These are phyloP conservation scores for Sarcoramphus papa DNA, from an alignment of 2,797 vertebrate species.

Conservation along the genomic window DNA sequence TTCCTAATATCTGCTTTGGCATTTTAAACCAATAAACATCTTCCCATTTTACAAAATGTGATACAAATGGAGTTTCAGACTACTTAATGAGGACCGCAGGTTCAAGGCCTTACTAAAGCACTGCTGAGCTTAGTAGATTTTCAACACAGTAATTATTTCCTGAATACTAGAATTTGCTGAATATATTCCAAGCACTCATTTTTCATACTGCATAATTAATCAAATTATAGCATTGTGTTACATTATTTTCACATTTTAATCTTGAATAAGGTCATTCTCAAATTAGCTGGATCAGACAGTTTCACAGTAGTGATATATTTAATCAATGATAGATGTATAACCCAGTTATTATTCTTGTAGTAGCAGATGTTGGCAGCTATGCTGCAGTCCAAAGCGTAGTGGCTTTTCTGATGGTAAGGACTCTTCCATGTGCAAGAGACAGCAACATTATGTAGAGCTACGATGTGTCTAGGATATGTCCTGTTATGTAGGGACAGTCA, in stretches of 20 bases:
- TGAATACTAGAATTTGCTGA: conserved; percentile 26
- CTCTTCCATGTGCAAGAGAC: not conserved
- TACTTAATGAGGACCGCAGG: not conserved
- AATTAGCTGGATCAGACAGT: not conserved
- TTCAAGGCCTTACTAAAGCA: not conserved
- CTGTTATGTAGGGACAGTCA: not conserved
- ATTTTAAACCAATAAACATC: not conserved
- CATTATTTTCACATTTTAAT: conserved; percentile 45
- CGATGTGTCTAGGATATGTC: not conserved
- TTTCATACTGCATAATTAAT: conserved; percentile 44
- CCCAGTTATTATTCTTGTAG: not conserved
- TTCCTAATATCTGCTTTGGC: not conserved
- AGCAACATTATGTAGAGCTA: not conserved
- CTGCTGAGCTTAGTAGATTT: conserved; percentile 42
- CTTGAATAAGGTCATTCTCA: conserved; percentile 25
- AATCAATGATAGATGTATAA: not conserved
- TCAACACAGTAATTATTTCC: conserved; percentile 35
- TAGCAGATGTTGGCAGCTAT: not conserved
- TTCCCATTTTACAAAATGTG: not conserved
- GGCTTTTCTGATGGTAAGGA: not conserved
- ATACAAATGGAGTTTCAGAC: not conserved
- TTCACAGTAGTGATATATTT: not conserved
- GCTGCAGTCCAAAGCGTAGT: not conserved
- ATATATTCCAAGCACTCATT: conserved; percentile 37
- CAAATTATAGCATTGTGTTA: conserved; percentile 43